Base-by-base conservation (phyloP, 2,113 vertebrate species). In the Pachypanchax playfairii region DNA sequence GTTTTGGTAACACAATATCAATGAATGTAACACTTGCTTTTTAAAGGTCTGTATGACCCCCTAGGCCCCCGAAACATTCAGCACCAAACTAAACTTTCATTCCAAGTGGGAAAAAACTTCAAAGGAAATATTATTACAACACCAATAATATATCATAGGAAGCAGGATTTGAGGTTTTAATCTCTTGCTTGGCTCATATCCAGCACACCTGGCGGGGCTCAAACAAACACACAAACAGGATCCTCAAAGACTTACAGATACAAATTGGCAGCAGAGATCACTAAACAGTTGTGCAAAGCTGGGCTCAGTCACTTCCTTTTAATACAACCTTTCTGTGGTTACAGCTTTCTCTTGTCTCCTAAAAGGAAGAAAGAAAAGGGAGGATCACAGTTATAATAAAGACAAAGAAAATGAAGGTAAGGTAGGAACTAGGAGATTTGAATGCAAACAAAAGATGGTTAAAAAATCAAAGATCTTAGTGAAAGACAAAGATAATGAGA, bases 171-270 rank as follows among this genome's bases (percentile, higher is more conserved):
- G 70, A 79, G 51, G 68, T 84, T 85, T 83, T 72, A 82, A 85
- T 80, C 80, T 75, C 6, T 20, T 33, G 20, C 25, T 54, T 89
- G 86, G 88, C 83, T 47, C 5, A 0, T 43, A 36, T 56, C 84
- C 88, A 89, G 73, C 84, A 74, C 88, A 89, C 88, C 88, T 89
- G 88, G 88, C 68, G 43, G 4, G 61, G 78, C 83, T 82, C 83
- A 82, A 74, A 86, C 83, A 86, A 89, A 89, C 83, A 84, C 86
- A 84, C 80, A 83, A 85, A 87, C 79, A 87, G 83, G 84, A 88
- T 84, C 77, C 72, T 75, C 67, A 77, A 68, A 84, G 84, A 81
- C 79, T 84, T 87, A 80, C 75, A 79, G 76, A 77, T 76, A 88
- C 87, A 86, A 88, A 90, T 87, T 85, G 70, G 81, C 72, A 78